These are phyloP conservation scores for Choloepus didactylus DNA, from an alignment of 2,797 vertebrate genomes.

Conservation along the genomic window DNA sequence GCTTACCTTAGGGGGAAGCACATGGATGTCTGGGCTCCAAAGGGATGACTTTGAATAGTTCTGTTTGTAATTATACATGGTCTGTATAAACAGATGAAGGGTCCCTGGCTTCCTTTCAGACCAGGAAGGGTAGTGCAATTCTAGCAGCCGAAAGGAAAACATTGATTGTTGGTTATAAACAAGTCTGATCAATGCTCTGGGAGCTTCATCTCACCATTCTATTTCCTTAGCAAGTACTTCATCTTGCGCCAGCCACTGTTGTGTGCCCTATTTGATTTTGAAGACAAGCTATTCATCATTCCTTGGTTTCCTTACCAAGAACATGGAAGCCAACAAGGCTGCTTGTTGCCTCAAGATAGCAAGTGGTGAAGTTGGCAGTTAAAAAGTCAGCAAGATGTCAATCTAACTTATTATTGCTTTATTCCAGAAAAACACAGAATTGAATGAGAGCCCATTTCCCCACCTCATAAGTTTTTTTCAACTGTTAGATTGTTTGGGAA, in stretches of 20 bases:
- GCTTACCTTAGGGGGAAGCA: not conserved
- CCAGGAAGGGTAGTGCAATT: constrained; percentile 74
- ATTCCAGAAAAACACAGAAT: constrained; percentile 67
- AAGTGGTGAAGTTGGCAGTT: constrained; percentile 70
- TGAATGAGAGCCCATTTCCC: constrained; percentile 60
- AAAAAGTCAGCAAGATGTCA: constrained; percentile 45
- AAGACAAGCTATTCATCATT: constrained; percentile 67
- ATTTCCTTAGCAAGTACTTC: constrained; percentile 81
- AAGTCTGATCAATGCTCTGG: constrained; percentile 83
- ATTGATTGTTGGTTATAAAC: constrained; percentile 79
- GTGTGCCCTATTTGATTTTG: constrained; percentile 71
- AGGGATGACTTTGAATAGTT: constrained; percentile 67
- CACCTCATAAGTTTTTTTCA: constrained; percentile 19
- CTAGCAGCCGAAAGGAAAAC: constrained; percentile 80
- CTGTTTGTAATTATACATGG: constrained; percentile 75
- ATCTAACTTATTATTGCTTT: constrained; percentile 58
- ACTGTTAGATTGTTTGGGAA: not conserved
- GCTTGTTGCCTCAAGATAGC: constrained; percentile 67
- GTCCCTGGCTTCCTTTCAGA: constrained; percentile 77
- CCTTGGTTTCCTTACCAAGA: constrained; percentile 63
- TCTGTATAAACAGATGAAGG: constrained; percentile 81
- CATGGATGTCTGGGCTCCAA: constrained; percentile 52
- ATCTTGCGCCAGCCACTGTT: constrained; percentile 76
- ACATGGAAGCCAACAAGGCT: constrained; percentile 59
- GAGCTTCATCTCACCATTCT: constrained; percentile 67